Conservation (phyloP, 2,888 invertebrate genomes). For the Ectemnius continuus region DNA sequence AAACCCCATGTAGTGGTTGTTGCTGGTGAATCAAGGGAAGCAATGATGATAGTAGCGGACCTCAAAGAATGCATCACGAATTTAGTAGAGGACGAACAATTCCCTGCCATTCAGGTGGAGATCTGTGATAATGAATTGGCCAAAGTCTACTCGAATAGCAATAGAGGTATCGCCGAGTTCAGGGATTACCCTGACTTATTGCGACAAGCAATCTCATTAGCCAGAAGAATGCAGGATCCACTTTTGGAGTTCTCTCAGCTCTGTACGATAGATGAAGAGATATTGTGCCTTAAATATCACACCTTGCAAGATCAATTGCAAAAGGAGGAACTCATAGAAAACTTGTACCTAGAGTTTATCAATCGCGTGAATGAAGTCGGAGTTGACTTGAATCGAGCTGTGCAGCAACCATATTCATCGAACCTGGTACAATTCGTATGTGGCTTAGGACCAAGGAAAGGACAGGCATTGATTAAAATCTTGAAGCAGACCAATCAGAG, state of each 20-base stretch:
- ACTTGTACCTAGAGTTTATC: constrained; percentile 92
- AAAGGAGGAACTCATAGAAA: constrained; percentile 92
- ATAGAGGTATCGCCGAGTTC: constrained; percentile 91
- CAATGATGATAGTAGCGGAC: constrained; percentile 89
- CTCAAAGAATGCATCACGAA: constrained; percentile 86
- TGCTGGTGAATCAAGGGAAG: constrained; percentile 94
- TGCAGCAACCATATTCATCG: constrained; percentile 91
- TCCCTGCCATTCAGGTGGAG: constrained; percentile 92
- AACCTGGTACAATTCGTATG: constrained; percentile 97
- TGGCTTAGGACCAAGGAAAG: constrained; percentile 97
- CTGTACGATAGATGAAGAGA: constrained; percentile 97
- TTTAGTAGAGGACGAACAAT: constrained; percentile 90
- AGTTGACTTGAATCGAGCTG: constrained; percentile 96
- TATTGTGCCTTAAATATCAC: constrained; percentile 95
- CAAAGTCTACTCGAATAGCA: constrained; percentile 94
- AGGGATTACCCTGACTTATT: constrained; percentile 94
- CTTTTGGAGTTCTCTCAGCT: constrained; percentile 97
- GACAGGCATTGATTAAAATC: constrained; percentile 90
- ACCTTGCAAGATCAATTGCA: constrained; percentile 88
- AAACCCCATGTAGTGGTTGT: constrained; percentile 96
- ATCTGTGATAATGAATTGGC: constrained; percentile 96
- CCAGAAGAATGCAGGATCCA: constrained; percentile 95
- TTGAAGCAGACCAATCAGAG: constrained; percentile 95
- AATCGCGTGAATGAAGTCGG: constrained; percentile 99
- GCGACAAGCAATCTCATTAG: constrained; percentile 95